Percentiles rank a stretch among this genome's conserved stretches.
These are phyloP conservation scores for Aeoliscus strigatus DNA, from an alignment of 2,797 vertebrate species.

Conservation along the genomic window DNA sequence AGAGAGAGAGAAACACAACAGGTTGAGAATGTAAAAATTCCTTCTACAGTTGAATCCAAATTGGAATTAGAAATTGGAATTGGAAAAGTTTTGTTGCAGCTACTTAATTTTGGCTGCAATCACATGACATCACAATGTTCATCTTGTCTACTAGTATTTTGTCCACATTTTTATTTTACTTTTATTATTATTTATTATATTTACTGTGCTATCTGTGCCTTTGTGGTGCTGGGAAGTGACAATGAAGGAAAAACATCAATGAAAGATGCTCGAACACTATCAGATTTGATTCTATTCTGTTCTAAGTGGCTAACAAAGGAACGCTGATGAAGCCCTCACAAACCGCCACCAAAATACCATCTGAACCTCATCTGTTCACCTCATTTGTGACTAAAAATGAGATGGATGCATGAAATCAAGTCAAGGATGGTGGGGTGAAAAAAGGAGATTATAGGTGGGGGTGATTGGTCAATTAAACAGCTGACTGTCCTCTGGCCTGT, in stretches of 20 bases:
- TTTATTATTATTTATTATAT: too few species aligned
- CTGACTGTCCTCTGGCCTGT: conserved; percentile 40
- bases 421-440: conserved; percentile 5
- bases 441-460: conserved; percentile 13
- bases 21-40: conserved; percentile 1
- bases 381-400: conserved; percentile 11
- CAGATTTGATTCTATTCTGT: too few species aligned
- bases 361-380: conserved; percentile 17
- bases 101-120: too few species aligned
- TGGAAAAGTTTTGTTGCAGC: too few species aligned
- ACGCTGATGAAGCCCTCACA: background rate
- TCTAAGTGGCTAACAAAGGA: background rate
- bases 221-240: too few species aligned
- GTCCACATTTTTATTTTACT: too few species aligned
- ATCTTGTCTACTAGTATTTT: too few species aligned
- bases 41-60: background rate
- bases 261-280: too few species aligned
- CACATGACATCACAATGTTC: too few species aligned
- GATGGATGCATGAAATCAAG: conserved; percentile 10
- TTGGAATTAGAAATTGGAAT: too few species aligned
- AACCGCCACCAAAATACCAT: conserved; percentile 17
- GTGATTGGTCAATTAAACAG: conserved; percentile 37
- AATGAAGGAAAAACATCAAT: too few species aligned
- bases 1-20: background rate
- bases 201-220: too few species aligned